Base-by-base conservation (phyloP, 1,140 invertebrate species). In the Nymphalis io region DNA sequence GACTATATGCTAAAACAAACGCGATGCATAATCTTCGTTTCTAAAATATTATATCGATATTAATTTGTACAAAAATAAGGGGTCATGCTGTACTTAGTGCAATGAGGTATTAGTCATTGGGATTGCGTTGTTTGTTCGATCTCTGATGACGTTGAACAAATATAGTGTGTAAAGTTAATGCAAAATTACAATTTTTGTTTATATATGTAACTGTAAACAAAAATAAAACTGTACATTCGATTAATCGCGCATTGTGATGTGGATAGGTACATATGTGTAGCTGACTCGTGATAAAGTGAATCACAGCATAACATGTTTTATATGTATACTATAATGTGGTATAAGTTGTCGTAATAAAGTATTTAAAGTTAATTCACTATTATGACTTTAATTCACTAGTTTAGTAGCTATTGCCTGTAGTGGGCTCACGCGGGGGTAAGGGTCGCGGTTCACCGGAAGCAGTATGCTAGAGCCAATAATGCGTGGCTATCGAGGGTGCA, bases 301-400 rank as follows among this genome's bases (percentile, higher is more conserved):
- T 90, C 88, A 89, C 89, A 89, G 76, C 83, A 82, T 87, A 90
- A 88, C 84, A 87, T 91, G 85, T 90, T 91, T 91, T 90, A 89
- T 89, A 91, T 90, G 85, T 90, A 89, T 89, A 88, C 83, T 89
- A 86, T 89, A 83, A 86, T 90, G 85, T 90, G 87, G 88, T 85
- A 88, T 91, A 90, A 91, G 89, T 90, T 91, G 84, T 91, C 89
- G 83, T 89, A 91, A 91, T 91, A 91, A 90, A 91, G 88, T 89
- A 91, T 91, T 90, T 91, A 89, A 91, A 90, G 88, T 88, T 89
- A 85, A 85, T 89, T 89, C 78, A 86, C 79, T 80, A 20, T 82
- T 80, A 81, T 88, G 84, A 87, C 81, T 90, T 90, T 88, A 83
- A 89, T 88, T 88, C 79, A 82, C 80, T 86, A 84, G 81, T 72